Base-by-base conservation (phyloP, 2,113 vertebrate species). In the Neolamprologus ventralis region DNA sequence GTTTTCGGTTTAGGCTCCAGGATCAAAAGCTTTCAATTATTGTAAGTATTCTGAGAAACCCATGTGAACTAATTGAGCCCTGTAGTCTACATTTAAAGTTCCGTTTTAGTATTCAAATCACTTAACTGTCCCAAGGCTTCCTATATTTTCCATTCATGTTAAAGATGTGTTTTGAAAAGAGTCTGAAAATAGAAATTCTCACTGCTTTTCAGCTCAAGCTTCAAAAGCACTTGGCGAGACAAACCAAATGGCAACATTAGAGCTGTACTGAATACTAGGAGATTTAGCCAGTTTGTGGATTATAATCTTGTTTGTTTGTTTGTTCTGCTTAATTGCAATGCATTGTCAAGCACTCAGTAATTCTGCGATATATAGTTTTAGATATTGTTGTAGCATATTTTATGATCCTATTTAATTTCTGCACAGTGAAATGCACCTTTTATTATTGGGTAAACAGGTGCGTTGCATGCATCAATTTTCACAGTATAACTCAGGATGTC, bases 11-110 rank as follows among this genome's bases (percentile, higher is more conserved):
- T 84, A 47, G 11, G 57, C 85, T 85, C 6, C n/a, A 73, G 88
- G 88, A 96, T 95, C 90, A 95, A 94, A 95, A 87, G 90, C 83
- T 89, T 94, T 93, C 83, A 93, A 88, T 93, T 93, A 84, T 68
- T 91, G 81, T 91, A 87, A 89, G 83, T 92, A 63, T 58, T 80
- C 82, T 89, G 49, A 71, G 82, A 88, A 93, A 87, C 81, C 86
- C 81, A 49, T 85, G 80, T 83, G 81, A 89, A 93, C 80, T 93
- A 93, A 95, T 93, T 93, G 92, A 93, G 89, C 86, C 90, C 87
- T 87, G 90, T 82, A 89, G 92, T 88, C 33, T 57, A 82, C 85
- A 93, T 93, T 84, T 91, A 71, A 90, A 94, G 88, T 90, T 89
- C 11, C 60, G 60, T 91, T 94, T 94, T 91, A 91, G 84, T 92